These are phyloP conservation scores for Sesia apiformis DNA, from an alignment of 2,888 invertebrate species.

Conservation along the genomic window DNA sequence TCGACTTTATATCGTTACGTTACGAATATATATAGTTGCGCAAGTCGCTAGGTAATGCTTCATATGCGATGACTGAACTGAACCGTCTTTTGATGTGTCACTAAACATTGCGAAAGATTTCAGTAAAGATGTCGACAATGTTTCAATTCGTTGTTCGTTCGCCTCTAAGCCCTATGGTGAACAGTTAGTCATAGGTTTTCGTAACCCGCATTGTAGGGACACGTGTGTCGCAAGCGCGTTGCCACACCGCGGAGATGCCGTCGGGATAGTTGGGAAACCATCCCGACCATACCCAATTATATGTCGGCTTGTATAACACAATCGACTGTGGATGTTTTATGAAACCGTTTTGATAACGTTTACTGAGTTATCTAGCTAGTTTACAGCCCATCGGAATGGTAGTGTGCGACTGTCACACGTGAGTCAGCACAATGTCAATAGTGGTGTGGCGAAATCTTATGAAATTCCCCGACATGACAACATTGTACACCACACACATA, in stretches of 20 bases:
- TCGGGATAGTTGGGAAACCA: constrained; percentile 65
- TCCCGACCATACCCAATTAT: constrained; percentile 67
- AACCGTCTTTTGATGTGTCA: constrained; percentile 32
- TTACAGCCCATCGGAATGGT: constrained; percentile 4
- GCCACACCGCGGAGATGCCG: constrained; percentile 61
- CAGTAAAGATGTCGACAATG: constrained; percentile 11
- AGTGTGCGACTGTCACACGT: neutral
- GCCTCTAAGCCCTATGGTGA: constrained; percentile 33
- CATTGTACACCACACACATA: constrained; percentile 9
- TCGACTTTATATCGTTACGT: constrained; percentile 52
- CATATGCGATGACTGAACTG: constrained; percentile 39
- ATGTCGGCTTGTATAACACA: constrained; percentile 53
- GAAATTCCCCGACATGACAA: constrained; percentile 10
- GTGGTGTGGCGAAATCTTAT: constrained; percentile 8
- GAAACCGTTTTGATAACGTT: constrained; percentile 40
- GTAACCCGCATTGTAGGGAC: constrained; percentile 71
- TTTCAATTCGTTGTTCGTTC: neutral
- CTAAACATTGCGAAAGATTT: constrained; percentile 44
- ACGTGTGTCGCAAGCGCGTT: constrained; percentile 64
- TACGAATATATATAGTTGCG: constrained; percentile 46
- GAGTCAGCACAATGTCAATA: constrained; percentile 12
- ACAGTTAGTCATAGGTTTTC: constrained; percentile 67
- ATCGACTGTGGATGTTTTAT: constrained; percentile 41
- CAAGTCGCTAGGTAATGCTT: constrained; percentile 49
- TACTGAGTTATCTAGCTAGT: constrained; percentile 14